Evolutionary conservation across 2,888 invertebrate genomes (phyloP).

Genomic region (Hypolimnas misippus): DNA sequence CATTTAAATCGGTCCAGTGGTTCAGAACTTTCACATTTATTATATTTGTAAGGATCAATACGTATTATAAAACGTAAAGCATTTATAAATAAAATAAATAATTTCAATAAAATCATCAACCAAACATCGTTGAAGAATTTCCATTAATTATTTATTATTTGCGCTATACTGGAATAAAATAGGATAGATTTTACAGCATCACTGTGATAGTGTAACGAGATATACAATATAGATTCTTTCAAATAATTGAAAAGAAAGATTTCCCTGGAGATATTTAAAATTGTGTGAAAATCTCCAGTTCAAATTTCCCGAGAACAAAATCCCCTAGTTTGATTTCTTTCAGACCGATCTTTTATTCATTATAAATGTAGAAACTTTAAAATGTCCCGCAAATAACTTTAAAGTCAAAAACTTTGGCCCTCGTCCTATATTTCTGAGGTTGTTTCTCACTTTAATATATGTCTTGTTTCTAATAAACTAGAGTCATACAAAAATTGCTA

Average conservation of each 20-base stretch:
- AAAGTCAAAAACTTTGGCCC: neutral
- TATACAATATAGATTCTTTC: neutral
- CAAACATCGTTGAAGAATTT: no score
- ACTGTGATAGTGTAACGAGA: neutral
- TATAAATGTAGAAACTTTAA: neutral
- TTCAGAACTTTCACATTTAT: no score
- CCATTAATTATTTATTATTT: no score
- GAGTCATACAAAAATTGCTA: neutral
- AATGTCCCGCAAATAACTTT: conserved; percentile 1
- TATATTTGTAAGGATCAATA: no score
- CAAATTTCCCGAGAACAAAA: neutral
- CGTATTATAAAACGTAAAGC: no score
- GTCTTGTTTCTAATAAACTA: neutral
- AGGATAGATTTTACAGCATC: no score
- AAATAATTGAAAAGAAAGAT: neutral
- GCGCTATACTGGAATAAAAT: no score
- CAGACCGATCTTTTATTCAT: conserved; percentile 1
- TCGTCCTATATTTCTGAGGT: neutral
- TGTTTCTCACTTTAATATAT: neutral
- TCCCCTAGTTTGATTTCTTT: neutral
- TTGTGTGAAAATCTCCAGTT: neutral
- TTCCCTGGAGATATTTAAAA: neutral
- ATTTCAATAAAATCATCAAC: no score
- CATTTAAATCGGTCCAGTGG: no score
- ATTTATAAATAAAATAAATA: no score